Evolutionary conservation across 2,797 vertebrate genomes (phyloP).

Genomic region (Morelia viridis): DNA sequence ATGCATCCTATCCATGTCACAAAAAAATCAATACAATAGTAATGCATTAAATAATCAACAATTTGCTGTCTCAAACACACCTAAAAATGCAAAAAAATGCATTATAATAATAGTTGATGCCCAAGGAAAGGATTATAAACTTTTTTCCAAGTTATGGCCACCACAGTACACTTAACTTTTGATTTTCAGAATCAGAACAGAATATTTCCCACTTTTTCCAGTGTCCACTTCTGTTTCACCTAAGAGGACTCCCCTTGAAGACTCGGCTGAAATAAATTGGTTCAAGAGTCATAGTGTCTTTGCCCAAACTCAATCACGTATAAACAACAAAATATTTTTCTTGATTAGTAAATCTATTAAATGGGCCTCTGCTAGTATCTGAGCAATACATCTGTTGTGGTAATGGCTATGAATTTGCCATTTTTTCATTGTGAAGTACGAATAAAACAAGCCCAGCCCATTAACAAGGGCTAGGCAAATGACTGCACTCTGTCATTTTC

Average conservation of each 20-base stretch:
- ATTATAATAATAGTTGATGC: neutral
- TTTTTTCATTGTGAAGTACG: slow-evolving; percentile 57
- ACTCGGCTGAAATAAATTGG: neutral
- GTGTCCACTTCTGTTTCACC: neutral
- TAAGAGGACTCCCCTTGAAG: neutral
- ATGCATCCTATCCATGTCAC: neutral
- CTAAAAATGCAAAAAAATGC: neutral
- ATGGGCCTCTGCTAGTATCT: slow-evolving; percentile 55
- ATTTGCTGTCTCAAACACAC: neutral
- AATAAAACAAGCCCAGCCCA: slow-evolving; percentile 63
- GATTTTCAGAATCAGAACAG: neutral
- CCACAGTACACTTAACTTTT: neutral
- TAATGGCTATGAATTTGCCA: slow-evolving; percentile 65
- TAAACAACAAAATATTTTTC: slow-evolving; percentile 62
- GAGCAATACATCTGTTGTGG: slow-evolving; percentile 49
- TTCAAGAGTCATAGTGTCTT: neutral
- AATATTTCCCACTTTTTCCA: neutral
- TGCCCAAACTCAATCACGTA: slow-evolving; percentile 36
- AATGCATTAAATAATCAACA: neutral
- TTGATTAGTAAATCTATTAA: slow-evolving; percentile 64
- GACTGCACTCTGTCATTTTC: slow-evolving; percentile 71
- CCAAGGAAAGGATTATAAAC: neutral
- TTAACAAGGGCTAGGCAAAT: slow-evolving; percentile 66
- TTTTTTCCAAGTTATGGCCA: neutral
- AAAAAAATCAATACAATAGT: neutral